phyloP scores from a whole-genome alignment of 2,888 invertebrate genomes.

The Apotomis turbidana region DNA sequence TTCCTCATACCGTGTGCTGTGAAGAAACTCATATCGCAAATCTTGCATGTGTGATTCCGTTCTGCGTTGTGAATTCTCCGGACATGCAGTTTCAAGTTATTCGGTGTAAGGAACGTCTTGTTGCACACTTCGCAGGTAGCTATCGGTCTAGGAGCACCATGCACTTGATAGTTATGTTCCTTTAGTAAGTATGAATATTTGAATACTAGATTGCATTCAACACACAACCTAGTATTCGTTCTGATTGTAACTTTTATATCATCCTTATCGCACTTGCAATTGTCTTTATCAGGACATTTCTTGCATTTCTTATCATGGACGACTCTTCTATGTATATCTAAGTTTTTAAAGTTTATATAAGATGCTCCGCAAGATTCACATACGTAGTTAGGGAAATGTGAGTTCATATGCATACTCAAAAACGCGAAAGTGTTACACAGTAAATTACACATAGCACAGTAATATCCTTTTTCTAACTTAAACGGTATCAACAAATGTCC shows the following conservation, averaged over 20 bases:
- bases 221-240: conserved; percentile 46
- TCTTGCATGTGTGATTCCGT: conserved; percentile 53
- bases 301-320: conserved; percentile 59
- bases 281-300: conserved; percentile 48
- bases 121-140: conserved; percentile 55
- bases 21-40: conserved; percentile 59
- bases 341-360: conserved; percentile 56
- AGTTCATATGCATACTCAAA: conserved; percentile 60
- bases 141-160: conserved; percentile 50
- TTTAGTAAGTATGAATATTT: conserved; percentile 51
- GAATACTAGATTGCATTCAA: conserved; percentile 52
- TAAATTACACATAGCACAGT: conserved; percentile 53
- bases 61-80: conserved; percentile 57
- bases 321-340: conserved; percentile 54
- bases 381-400: conserved; percentile 57
- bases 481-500: conserved; percentile 60
- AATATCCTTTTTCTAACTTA: conserved; percentile 50
- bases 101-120: conserved; percentile 51
- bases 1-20: conserved; percentile 55
- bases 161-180: conserved; percentile 55
- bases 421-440: conserved; percentile 54
- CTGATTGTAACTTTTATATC: conserved; percentile 47
- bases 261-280: conserved; percentile 45
- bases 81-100: conserved; percentile 55
- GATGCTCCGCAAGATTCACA: conserved; percentile 60